phyloP scores from a whole-genome alignment of 2,888 invertebrate genomes.

The Ectobius pallidus region DNA sequence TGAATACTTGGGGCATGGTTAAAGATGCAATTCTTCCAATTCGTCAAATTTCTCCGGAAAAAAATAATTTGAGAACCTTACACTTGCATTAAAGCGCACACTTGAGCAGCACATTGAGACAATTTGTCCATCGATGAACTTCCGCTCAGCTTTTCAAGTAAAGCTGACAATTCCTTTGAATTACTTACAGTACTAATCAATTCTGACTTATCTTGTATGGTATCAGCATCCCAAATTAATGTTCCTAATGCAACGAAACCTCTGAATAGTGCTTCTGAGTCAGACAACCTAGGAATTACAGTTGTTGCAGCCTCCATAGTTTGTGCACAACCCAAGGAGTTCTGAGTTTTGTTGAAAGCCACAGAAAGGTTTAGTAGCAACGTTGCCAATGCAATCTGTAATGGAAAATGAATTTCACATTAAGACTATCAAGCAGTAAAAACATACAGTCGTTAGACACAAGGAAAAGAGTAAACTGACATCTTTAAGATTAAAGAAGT shows the following conservation, averaged over 20 bases:
- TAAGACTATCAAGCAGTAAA: too few species aligned
- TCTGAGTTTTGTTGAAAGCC: constrained; percentile 62
- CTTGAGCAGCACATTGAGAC: constrained; percentile 40
- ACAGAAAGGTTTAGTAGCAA: constrained; percentile 75
- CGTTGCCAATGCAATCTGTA: constrained; percentile 77
- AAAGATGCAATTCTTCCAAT: too few species aligned
- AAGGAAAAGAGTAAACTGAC: too few species aligned
- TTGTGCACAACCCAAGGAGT: constrained; percentile 58
- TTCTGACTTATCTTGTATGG: constrained; percentile 9
- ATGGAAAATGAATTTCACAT: constrained; percentile 45
- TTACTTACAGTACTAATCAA: constrained; percentile 28
- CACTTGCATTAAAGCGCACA: constrained; percentile 35
- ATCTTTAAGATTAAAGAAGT: too few species aligned
- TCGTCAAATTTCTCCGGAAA: too few species aligned
- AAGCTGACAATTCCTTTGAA: neutral
- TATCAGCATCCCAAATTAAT: constrained; percentile 57
- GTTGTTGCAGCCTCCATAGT: constrained; percentile 62
- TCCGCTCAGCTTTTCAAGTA: constrained; percentile 14
- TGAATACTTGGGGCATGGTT: too few species aligned
- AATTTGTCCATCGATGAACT: constrained; percentile 28
- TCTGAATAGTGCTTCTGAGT: constrained; percentile 78
- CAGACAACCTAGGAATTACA: constrained; percentile 63
- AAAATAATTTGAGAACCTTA: neutral
- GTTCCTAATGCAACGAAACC: constrained; percentile 80
- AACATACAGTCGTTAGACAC: too few species aligned